These are phyloP conservation scores for Crypturellus tataupa DNA, from an alignment of 2,797 vertebrate genomes.

Conservation along the genomic window DNA sequence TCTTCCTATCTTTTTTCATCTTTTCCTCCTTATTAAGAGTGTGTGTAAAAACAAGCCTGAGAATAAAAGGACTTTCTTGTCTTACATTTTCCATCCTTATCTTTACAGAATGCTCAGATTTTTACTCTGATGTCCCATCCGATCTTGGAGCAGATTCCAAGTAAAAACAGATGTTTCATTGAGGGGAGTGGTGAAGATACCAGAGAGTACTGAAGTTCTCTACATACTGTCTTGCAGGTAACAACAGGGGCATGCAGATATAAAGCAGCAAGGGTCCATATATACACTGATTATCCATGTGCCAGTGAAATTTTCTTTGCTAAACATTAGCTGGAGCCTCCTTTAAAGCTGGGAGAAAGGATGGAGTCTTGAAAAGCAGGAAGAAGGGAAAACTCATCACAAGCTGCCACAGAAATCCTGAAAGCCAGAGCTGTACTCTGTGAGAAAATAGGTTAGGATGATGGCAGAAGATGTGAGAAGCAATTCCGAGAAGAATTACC, in stretches of 20 bases:
- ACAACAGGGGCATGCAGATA: accelerated
- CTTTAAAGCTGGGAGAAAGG: neutral
- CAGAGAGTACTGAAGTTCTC: neutral
- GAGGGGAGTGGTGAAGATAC: neutral
- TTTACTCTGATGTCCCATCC: accelerated
- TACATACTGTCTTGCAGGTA: neutral
- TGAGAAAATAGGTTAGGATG: neutral
- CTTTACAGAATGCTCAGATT: neutral
- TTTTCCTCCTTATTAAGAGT: neutral
- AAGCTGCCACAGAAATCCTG: neutral
- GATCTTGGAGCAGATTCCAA: neutral
- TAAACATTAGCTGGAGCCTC: neutral
- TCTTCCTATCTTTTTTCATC: neutral
- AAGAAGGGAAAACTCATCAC: neutral
- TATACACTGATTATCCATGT: neutral
- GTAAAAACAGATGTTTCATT: neutral
- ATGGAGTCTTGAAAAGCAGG: neutral
- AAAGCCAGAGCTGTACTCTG: neutral
- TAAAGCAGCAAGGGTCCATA: neutral
- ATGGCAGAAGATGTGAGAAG: neutral
- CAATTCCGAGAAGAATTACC: too few relatives aligned
- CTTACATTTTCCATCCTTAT: neutral
- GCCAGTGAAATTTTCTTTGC: neutral
- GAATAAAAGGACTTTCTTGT: neutral
- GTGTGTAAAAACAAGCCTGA: accelerated